Evolutionary conservation across 1,140 invertebrate genomes (phyloP).

Genomic region (Procambarus clarkii): DNA sequence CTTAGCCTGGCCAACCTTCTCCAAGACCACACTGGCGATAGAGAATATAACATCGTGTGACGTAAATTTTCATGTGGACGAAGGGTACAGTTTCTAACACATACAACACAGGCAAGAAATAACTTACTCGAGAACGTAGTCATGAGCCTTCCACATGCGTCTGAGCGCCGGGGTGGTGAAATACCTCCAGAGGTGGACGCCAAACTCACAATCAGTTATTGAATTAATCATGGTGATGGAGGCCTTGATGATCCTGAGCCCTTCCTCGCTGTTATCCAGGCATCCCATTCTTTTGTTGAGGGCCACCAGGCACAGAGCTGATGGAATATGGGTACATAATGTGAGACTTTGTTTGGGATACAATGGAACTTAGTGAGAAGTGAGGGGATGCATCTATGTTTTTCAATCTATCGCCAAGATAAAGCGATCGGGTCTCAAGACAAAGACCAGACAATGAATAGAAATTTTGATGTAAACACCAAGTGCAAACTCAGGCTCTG

Average conservation of each 20-base stretch:
- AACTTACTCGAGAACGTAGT: not conserved
- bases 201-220: not conserved
- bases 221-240: not conserved
- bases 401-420: too few species aligned
- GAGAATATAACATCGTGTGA: not conserved
- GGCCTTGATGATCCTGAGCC: not conserved
- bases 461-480: too few species aligned
- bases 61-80: not conserved
- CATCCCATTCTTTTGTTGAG: not conserved
- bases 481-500: too few species aligned
- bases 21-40: not conserved
- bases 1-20: not conserved
- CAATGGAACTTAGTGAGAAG: too few species aligned
- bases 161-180: not conserved
- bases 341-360: too few species aligned
- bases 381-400: too few species aligned
- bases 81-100: not conserved
- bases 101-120: not conserved
- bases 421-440: too few species aligned
- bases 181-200: not conserved
- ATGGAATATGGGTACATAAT: not conserved
- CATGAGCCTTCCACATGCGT: not conserved
- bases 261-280: not conserved
- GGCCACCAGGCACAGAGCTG: not conserved
- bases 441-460: too few species aligned